phyloP scores from a whole-genome alignment of 2,113 vertebrate species.

The Ahaetulla prasina region DNA sequence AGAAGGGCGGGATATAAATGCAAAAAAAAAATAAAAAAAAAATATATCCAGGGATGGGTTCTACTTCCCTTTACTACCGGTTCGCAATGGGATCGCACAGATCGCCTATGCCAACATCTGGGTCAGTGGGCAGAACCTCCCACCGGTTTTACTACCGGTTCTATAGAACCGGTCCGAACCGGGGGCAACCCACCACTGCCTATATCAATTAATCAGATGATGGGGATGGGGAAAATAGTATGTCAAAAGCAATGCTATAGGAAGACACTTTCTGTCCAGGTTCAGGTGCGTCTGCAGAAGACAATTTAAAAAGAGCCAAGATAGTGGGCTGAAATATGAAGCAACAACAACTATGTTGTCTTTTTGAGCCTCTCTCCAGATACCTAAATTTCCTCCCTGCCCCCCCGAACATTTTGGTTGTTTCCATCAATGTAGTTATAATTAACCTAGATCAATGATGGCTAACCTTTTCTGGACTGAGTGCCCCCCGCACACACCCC shows the following conservation, averaged over 20 bases:
- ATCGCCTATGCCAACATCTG: no score
- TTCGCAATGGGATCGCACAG: no score
- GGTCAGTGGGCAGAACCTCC: no score
- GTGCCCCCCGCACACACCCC: no score
- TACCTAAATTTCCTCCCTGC: neutral
- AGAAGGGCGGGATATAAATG: no score
- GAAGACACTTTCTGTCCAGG: neutral
- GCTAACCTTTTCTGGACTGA: no score
- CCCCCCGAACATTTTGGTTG: neutral
- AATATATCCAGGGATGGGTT: no score
- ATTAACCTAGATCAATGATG: neutral
- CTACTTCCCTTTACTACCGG: no score
- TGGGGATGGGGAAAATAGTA: neutral
- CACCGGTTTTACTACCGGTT: no score
- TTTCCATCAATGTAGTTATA: neutral
- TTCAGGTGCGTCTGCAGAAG: neutral
- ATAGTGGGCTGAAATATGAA: neutral
- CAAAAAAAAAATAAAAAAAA: no score
- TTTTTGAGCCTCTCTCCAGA: neutral
- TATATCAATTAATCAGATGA: neutral
- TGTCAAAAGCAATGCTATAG: neutral
- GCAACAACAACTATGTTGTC: neutral
- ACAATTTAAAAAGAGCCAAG: neutral
- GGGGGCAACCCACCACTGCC: no score
- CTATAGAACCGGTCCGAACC: no score